Percentiles rank a stretch among this genome's conserved stretches.
These are phyloP conservation scores for Clarias macrocephalus DNA, from an alignment of 2,113 vertebrate species.

Conservation along the genomic window DNA sequence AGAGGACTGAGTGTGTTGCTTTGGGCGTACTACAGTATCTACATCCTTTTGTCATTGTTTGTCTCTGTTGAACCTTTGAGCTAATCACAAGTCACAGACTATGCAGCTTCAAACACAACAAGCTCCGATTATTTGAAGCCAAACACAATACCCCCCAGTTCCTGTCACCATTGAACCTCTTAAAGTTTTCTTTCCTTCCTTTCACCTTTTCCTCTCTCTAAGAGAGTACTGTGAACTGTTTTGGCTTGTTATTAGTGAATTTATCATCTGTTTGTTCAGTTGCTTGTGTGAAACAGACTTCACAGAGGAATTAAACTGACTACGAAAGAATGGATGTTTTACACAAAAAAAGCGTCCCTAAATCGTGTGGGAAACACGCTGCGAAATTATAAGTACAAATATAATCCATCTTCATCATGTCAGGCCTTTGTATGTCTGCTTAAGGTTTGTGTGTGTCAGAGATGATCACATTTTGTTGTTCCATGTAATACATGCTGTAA, in stretches of 20 bases:
- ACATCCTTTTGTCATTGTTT: constrained; percentile 35
- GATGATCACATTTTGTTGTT: constrained; percentile 30
- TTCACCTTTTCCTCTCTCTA: neutral
- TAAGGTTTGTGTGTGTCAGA: constrained; percentile 46
- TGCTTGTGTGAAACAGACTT: constrained; percentile 35
- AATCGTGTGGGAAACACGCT: constrained; percentile 53
- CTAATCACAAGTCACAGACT: constrained; percentile 38
- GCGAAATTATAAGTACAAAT: constrained; percentile 33
- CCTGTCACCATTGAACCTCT: neutral
- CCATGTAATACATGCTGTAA: constrained; percentile 42
- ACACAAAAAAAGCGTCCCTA: constrained; percentile 10
- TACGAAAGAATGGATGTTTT: constrained; percentile 19
- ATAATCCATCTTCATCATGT: constrained; percentile 39
- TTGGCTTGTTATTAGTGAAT: constrained; percentile 7
- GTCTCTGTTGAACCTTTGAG: constrained; percentile 33
- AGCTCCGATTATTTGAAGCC: constrained; percentile 28
- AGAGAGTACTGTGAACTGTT: neutral
- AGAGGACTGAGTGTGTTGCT: constrained; percentile 1
- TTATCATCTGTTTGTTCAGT: constrained; percentile 4
- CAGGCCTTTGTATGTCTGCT: neutral
- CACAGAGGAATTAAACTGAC: constrained; percentile 26
- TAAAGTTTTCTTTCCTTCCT: constrained; percentile 9
- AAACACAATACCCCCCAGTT: constrained; percentile 26
- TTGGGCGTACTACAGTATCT: neutral
- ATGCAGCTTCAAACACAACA: constrained; percentile 7